These are phyloP conservation scores for Orthosia cruda DNA, from an alignment of 2,888 invertebrate species.

Conservation along the genomic window DNA sequence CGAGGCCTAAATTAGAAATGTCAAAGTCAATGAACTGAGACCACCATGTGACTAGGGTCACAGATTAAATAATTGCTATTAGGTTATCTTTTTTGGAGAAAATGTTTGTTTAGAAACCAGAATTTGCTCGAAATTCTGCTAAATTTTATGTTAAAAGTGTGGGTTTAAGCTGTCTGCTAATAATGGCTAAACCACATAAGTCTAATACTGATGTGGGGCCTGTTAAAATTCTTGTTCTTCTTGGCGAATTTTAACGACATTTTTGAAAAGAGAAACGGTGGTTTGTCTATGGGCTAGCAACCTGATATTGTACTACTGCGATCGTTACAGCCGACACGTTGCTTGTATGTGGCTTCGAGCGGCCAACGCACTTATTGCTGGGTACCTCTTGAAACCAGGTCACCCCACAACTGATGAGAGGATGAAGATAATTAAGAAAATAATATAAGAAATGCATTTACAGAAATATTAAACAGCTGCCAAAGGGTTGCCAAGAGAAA, in stretches of 20 bases:
- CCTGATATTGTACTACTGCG: slow-evolving; percentile 43
- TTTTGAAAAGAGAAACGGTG: slow-evolving; percentile 45
- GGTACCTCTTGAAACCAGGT: slow-evolving; percentile 48
- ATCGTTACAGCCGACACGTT: slow-evolving; percentile 41
- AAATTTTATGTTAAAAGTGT: slow-evolving; percentile 31
- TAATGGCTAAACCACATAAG: slow-evolving; percentile 12
- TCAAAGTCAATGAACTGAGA: slow-evolving; percentile 80
- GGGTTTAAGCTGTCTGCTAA: slow-evolving; percentile 27
- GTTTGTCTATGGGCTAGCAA: slow-evolving; percentile 33
- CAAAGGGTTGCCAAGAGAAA: neutral
- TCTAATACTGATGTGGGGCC: slow-evolving; percentile 8
- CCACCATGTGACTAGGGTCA: slow-evolving; percentile 69
- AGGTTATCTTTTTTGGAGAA: slow-evolving; percentile 63
- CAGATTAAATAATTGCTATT: slow-evolving; percentile 66
- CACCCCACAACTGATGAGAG: slow-evolving; percentile 28
- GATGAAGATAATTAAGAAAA: slow-evolving; percentile 25
- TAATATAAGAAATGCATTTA: neutral
- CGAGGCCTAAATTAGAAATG: slow-evolving; percentile 79
- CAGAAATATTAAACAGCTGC: neutral
- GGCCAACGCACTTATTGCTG: slow-evolving; percentile 40
- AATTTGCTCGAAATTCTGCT: slow-evolving; percentile 29
- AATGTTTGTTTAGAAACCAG: slow-evolving; percentile 61
- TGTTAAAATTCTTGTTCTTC: slow-evolving; percentile 22
- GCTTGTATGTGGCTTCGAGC: slow-evolving; percentile 38
- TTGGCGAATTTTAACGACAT: slow-evolving; percentile 15